Evolutionary conservation across 2,113 vertebrate species (phyloP), one percentile per base, ranked within the genome.

Genomic region (Puma concolor): DNA sequence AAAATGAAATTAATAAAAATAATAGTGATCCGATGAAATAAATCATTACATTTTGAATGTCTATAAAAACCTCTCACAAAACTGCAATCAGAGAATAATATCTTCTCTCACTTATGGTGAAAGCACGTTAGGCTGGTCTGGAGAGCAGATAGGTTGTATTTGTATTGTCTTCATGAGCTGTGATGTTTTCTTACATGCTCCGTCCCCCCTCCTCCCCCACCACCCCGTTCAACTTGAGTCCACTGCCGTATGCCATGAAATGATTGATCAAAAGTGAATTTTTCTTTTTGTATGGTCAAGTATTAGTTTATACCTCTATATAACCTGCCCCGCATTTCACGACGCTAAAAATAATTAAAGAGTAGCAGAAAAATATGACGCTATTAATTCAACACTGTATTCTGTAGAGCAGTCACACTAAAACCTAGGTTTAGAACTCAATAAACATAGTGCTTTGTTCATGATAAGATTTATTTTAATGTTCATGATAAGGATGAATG

Each of bases 341-440:
- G 7, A 69, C 52, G 38, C 12, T 86, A 74, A 87, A 69, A 83
- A 86, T 94, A 33, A 81, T 79, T 66, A 83, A 92, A 94, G 85
- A 92, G 36, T 25, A 64, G 29, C 44, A 76, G 79, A 97, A 83
- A 87, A 74, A 38, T 38, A 72, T 31, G 29, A 63, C 27, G 12
- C 16, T 57, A 11, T 79, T 44, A 66, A 31, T 80, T 80, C 17
- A 64, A 29, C 10, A 60, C 33, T 83, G 33, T 66, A 79, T 67
- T 94, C 8, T 60, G 21, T 17, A 36, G 8, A 66, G 15, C 17
- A 92, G 52, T 82, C 23, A 60, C 7, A 57, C 15, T 97, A 64
- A 94, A 96, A 74, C 12, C 50, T 95, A 94, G 72, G 60, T 71
- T 77, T 92, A 27, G 77, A 94, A 71, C 66, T 31, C 66, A 86